phyloP scores from a whole-genome alignment of 2,888 invertebrate species.

The Bruchidius siliquastri region DNA sequence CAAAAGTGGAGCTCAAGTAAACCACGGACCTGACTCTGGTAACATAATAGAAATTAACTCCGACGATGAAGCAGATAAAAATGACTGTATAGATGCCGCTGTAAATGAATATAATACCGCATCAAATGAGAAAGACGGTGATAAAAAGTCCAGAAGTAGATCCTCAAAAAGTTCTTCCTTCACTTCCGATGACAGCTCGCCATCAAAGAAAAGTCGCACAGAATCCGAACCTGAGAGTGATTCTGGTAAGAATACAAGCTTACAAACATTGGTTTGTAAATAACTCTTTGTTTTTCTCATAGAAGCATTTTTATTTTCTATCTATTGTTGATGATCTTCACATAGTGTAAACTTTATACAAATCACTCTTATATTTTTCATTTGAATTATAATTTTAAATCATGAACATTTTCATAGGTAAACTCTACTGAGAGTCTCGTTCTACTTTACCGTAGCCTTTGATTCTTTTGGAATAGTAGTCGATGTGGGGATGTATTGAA shows the following conservation, averaged over 20 bases:
- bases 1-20: slow-evolving; percentile 16
- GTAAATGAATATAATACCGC: slow-evolving; percentile 11
- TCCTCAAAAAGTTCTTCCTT: slow-evolving; percentile 23
- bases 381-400: too few species aligned
- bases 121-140: slow-evolving; percentile 5
- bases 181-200: slow-evolving; percentile 16
- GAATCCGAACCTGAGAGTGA: slow-evolving; percentile 20
- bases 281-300: too few species aligned
- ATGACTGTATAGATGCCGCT: background rate
- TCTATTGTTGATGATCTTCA: too few species aligned
- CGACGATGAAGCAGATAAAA: slow-evolving; percentile 23
- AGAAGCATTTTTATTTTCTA: too few species aligned
- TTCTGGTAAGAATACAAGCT: background rate
- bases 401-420: too few species aligned
- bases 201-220: slow-evolving; percentile 24
- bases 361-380: too few species aligned
- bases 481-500: too few species aligned
- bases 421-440: too few species aligned
- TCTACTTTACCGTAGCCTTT: too few species aligned
- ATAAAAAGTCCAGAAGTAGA: slow-evolving; percentile 27
- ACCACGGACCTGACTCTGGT: slow-evolving; percentile 26
- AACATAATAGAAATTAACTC: slow-evolving; percentile 31
- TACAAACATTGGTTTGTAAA: too few species aligned
- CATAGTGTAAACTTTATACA: too few species aligned
- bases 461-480: too few species aligned